phyloP scores from a whole-genome alignment of 2,113 vertebrate genomes.

The Siniperca knerii region DNA sequence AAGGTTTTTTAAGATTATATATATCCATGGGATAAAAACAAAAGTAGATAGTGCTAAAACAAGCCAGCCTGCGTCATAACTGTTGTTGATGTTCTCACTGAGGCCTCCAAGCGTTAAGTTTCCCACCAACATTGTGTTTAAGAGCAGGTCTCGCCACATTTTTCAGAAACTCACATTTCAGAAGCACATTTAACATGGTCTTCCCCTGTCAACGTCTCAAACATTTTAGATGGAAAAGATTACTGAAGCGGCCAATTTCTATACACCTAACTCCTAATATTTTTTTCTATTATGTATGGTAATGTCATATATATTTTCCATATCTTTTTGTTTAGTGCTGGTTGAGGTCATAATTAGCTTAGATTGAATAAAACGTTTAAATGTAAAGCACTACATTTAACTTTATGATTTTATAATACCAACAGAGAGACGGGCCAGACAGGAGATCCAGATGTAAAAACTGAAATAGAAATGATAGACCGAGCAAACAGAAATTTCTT shows the following conservation, averaged over 20 bases:
- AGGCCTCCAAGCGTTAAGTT: neutral
- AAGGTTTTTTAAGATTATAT: neutral
- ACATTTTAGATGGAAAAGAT: slow-evolving; percentile 37
- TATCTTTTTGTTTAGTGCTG: neutral
- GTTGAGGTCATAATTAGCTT: neutral
- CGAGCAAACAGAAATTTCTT: neutral
- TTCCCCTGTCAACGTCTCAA: neutral
- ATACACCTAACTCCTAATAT: neutral
- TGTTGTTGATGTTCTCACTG: neutral
- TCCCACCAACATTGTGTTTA: neutral
- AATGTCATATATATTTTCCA: neutral
- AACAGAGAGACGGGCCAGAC: neutral
- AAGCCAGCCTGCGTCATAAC: neutral
- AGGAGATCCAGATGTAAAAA: neutral
- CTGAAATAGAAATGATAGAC: neutral
- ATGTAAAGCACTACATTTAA: too few relatives aligned
- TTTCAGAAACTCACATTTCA: neutral
- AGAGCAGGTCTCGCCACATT: slow-evolving; percentile 52
- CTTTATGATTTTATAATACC: neutral
- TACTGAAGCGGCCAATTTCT: neutral
- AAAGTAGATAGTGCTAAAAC: neutral
- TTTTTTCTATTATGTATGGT: neutral
- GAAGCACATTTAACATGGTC: neutral
- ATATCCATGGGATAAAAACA: neutral
- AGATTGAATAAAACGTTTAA: too few relatives aligned